Conservation (phyloP, 2,888 invertebrate genomes). For the Toxonevra muliebris region DNA sequence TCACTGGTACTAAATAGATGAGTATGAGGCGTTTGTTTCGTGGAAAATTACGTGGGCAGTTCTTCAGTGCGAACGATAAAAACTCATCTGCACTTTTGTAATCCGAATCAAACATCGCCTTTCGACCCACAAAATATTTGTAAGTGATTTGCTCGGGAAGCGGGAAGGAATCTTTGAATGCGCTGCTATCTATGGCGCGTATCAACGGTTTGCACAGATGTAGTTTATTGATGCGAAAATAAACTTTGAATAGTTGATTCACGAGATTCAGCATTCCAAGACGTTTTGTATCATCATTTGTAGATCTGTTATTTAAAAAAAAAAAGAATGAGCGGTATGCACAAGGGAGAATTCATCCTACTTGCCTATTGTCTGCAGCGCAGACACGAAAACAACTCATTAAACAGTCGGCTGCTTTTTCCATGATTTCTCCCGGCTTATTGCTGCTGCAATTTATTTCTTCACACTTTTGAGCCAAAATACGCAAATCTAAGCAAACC, state of each 20-base stretch:
- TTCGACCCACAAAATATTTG: conserved; percentile 95
- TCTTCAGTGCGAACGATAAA: conserved; percentile 90
- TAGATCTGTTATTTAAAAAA: conserved; percentile 66
- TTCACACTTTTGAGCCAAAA: conserved; percentile 85
- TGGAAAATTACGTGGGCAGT: conserved; percentile 81
- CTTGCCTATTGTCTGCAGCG: conserved; percentile 85
- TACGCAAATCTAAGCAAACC: conserved; percentile 86
- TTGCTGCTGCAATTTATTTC: conserved; percentile 62
- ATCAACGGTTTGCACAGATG: conserved; percentile 94
- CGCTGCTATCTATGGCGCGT: conserved; percentile 93
- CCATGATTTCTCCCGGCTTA: conserved; percentile 71
- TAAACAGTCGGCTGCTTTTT: conserved; percentile 92
- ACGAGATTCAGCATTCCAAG: conserved; percentile 96
- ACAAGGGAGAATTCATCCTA: neutral
- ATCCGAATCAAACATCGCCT: conserved; percentile 98
- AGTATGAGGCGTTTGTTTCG: conserved; percentile 92
- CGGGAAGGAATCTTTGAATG: conserved; percentile 88
- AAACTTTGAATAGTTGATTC: conserved; percentile 94
- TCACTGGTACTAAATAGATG: conserved; percentile 95
- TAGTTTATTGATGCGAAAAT: conserved; percentile 90
- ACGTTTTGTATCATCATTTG: conserved; percentile 91
- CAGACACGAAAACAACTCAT: conserved; percentile 95
- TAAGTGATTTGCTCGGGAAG: conserved; percentile 95
- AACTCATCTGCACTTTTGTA: conserved; percentile 93
- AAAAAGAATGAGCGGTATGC: no score